Percentiles rank a stretch among this genome's conserved stretches.
These are phyloP conservation scores for Brachyrhaphis roseni DNA, from an alignment of 2,797 vertebrate genomes.

Conservation along the genomic window DNA sequence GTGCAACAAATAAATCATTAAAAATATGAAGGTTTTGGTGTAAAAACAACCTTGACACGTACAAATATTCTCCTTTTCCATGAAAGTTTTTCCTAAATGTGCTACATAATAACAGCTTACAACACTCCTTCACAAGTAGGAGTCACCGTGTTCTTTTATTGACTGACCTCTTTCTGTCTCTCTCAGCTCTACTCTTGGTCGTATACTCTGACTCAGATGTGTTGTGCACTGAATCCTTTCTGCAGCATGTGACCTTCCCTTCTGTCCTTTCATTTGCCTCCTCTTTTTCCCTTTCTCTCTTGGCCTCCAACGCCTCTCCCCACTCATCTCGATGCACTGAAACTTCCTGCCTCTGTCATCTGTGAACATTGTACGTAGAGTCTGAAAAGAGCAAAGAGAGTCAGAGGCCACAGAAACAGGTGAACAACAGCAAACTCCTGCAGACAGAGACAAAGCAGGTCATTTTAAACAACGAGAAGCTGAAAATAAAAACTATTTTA, in stretches of 20 bases:
- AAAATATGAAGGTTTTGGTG: background rate
- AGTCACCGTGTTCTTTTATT: conserved; percentile 8
- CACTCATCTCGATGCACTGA: conserved; percentile 21
- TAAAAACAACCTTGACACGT: background rate
- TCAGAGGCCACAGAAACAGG: background rate
- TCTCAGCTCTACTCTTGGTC: conserved; percentile 12
- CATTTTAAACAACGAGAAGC: background rate
- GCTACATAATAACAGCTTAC: background rate
- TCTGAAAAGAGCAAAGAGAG: conserved; percentile 20
- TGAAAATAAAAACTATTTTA: background rate
- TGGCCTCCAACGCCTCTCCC: conserved; percentile 42
- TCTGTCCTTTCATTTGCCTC: conserved; percentile 47
- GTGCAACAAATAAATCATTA: background rate
- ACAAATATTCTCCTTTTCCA: background rate
- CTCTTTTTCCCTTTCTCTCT: conserved; percentile 20
- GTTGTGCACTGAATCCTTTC: conserved; percentile 39
- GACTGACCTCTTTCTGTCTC: conserved; percentile 27
- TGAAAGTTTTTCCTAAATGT: background rate
- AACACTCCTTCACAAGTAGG: conserved; percentile 18
- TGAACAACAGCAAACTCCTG: conserved; percentile 5
- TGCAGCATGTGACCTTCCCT: conserved; percentile 46
- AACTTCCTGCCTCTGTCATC: conserved; percentile 23
- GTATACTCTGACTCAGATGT: conserved; percentile 35
- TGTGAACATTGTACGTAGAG: conserved; percentile 14
- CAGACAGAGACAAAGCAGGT: background rate